Evolutionary conservation across 2,888 invertebrate genomes (phyloP), one percentile per base, ranked within the genome.

Genomic region (Operophtera brumata): DNA sequence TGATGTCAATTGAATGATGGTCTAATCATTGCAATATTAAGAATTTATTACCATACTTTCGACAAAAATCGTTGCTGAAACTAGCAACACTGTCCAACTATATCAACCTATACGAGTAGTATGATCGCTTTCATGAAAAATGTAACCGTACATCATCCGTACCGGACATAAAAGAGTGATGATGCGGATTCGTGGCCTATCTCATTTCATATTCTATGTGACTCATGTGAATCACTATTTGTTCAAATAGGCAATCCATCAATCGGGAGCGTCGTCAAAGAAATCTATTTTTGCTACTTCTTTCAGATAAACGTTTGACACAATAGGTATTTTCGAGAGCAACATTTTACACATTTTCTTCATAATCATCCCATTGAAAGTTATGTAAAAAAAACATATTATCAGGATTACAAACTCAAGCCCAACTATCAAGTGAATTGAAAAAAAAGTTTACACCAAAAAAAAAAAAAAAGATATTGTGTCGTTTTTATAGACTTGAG

Each of bases 191-290:
- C 68, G 59, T 66, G 64, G 54, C 59, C 61, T 43, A 65, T 68
- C 73, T 69, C 71, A 71, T 73, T 75, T 64, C 68, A 71, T 75
- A 71, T 73, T 75, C 72, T 61, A 52, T 67, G 65, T 65, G 66
- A 67, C 71, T 64, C 66, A 67, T 71, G 65, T 63, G 64, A 62
- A 59, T 52, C 56, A 61, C 68, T 65, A 73, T 73, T 73, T 71
- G 69, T 75, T 62, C 57, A 59, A 54, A 56, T 69, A 53, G 51
- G 26, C 54, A 48, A 62, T 70, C 60, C 42, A 59, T 69, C 65
- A 62, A 61, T 43, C n/a, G 11, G 13, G 10, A 28, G 35, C 9
- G 39, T 42, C 25, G 20, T 1, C 6, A 2, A 10, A 41, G 41
- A 39, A 20, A 13, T 36, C 13, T 36, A 20, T 11, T 34, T 34